Percentiles rank a stretch among this genome's conserved stretches.
phyloP scores from a whole-genome alignment of 2,797 vertebrate species.

The Muscicapa comitata region DNA sequence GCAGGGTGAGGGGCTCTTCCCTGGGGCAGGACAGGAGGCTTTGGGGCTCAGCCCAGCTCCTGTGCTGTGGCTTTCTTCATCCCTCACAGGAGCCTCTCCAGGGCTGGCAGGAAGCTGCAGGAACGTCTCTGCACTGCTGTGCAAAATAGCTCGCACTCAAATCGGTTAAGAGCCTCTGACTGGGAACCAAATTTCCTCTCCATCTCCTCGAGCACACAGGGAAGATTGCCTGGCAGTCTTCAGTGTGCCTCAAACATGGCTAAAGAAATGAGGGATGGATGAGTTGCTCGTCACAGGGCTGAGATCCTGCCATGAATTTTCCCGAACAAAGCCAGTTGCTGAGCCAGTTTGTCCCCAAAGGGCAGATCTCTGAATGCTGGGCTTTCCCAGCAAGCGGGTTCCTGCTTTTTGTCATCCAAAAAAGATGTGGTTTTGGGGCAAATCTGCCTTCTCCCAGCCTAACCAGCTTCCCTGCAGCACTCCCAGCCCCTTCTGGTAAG shows the following conservation, averaged over 20 bases:
- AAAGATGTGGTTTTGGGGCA: background rate
- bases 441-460: background rate
- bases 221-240: background rate
- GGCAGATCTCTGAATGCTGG: background rate
- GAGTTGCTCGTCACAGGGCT: background rate
- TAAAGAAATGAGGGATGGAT: accelerated
- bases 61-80: background rate
- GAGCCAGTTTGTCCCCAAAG: background rate
- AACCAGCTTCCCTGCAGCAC: background rate
- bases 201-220: background rate
- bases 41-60: background rate
- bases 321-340: background rate
- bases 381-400: background rate
- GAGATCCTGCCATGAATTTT: background rate
- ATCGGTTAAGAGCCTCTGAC: background rate
- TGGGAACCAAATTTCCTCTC: background rate
- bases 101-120: background rate
- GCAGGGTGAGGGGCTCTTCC: background rate
- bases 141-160: background rate
- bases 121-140: background rate
- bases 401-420: background rate
- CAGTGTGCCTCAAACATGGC: accelerated
- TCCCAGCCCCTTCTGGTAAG: background rate
- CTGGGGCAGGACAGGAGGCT: background rate
- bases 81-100: background rate